Percentiles rank a stretch among this genome's conserved stretches.
Evolutionary conservation across 2,888 invertebrate genomes (phyloP).

Genomic region (Drosophila falleni): DNA sequence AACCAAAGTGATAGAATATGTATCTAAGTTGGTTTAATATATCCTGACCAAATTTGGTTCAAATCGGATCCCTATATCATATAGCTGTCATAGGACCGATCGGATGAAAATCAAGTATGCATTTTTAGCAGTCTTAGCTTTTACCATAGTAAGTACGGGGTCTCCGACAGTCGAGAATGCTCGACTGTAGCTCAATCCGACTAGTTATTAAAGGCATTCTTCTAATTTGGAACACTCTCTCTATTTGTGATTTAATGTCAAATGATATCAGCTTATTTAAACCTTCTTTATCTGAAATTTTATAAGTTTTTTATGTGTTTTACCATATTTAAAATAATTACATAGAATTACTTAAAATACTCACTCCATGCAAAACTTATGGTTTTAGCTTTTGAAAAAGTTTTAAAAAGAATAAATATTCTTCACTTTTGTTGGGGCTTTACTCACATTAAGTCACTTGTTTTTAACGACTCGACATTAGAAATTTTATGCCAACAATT

Average conservation of each 20-base stretch:
- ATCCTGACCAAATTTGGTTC: no score
- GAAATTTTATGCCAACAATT: conserved; percentile 36
- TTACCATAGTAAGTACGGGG: no score
- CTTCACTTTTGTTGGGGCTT: background rate
- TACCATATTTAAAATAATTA: background rate
- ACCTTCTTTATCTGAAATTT: no score
- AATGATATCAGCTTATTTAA: background rate
- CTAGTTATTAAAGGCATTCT: no score
- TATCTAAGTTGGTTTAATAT: no score
- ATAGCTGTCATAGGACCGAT: no score
- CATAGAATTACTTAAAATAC: background rate
- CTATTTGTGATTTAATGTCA: background rate
- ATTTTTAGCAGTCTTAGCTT: no score
- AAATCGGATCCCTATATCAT: no score
- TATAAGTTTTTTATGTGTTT: background rate
- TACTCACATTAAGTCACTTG: conserved; percentile 26
- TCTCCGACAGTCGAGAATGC: no score
- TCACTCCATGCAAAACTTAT: background rate
- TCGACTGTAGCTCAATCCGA: no score
- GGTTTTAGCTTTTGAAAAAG: background rate
- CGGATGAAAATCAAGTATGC: no score
- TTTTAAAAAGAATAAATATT: background rate
- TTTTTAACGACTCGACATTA: conserved; percentile 41
- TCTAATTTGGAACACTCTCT: background rate
- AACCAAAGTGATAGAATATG: no score